These are phyloP conservation scores for Drosophila multiciliata DNA, from an alignment of 2,888 invertebrate genomes.

Conservation along the genomic window DNA sequence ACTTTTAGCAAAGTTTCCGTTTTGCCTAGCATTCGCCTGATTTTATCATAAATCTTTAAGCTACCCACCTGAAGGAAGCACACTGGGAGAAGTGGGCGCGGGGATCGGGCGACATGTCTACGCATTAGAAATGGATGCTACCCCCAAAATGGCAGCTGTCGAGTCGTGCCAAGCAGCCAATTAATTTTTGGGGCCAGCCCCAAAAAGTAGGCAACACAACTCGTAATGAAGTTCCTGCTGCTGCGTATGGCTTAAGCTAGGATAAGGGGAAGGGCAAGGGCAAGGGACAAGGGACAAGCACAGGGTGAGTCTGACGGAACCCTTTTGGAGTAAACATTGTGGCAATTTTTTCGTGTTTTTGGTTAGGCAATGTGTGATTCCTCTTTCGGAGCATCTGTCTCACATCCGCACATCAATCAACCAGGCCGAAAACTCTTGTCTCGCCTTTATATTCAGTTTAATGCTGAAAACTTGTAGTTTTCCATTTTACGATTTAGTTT, in stretches of 20 bases:
- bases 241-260: constrained; percentile 27
- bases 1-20: constrained; percentile 63
- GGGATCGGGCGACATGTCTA: constrained; percentile 61
- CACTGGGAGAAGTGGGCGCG: background rate
- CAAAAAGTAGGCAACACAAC: constrained; percentile 26
- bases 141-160: constrained; percentile 72
- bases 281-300: background rate
- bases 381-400: constrained; percentile 38
- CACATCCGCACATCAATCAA: constrained; percentile 69
- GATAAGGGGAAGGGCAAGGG: background rate
- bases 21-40: constrained; percentile 40
- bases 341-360: constrained; percentile 52
- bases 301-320: constrained; percentile 43
- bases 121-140: constrained; percentile 59
- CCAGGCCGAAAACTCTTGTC: constrained; percentile 27
- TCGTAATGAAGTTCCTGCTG: constrained; percentile 58
- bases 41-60: constrained; percentile 78
- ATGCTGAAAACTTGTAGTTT: constrained; percentile 32
- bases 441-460: constrained; percentile 11
- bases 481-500: constrained; percentile 30
- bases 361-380: constrained; percentile 42
- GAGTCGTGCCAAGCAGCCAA: constrained; percentile 62
- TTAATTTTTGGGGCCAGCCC: constrained; percentile 67
- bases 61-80: constrained; percentile 44
- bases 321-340: constrained; percentile 67